Percentiles rank a stretch among this genome's conserved stretches.
These are phyloP conservation scores for Metallyticus violacea DNA, from an alignment of 2,888 invertebrate genomes.

Conservation along the genomic window DNA sequence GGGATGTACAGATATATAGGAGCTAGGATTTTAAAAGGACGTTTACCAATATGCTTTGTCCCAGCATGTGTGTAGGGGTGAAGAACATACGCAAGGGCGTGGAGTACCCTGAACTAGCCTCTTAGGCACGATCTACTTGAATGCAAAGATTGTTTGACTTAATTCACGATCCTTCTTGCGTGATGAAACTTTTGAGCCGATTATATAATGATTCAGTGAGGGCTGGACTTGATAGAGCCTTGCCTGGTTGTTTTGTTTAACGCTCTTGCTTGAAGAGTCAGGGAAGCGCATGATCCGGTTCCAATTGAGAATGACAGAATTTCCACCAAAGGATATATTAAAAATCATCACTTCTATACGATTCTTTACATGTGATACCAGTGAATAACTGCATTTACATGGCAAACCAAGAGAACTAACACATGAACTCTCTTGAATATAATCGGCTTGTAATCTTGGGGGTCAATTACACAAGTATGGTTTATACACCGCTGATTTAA, in stretches of 20 bases:
- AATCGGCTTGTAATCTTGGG: no score
- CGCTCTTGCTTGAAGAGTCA: not conserved
- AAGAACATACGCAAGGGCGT: not conserved
- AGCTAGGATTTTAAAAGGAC: not conserved
- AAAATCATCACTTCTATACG: no score
- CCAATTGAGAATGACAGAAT: no score
- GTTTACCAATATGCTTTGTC: not conserved
- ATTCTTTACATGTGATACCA: no score
- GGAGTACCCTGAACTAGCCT: not conserved
- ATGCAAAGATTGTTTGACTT: not conserved
- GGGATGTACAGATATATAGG: not conserved
- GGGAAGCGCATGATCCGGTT: not conserved
- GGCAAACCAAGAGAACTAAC: no score
- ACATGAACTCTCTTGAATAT: no score
- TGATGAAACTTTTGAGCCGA: not conserved
- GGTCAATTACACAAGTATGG: no score
- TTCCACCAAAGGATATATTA: no score
- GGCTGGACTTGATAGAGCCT: not conserved
- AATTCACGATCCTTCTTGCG: not conserved
- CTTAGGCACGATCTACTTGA: not conserved
- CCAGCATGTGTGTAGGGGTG: not conserved
- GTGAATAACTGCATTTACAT: no score
- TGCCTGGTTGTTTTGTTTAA: not conserved
- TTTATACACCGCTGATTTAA: no score
- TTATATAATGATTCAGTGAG: not conserved